Evolutionary conservation across 2,113 vertebrate species (phyloP).

Genomic region (Vicugna pacos): DNA sequence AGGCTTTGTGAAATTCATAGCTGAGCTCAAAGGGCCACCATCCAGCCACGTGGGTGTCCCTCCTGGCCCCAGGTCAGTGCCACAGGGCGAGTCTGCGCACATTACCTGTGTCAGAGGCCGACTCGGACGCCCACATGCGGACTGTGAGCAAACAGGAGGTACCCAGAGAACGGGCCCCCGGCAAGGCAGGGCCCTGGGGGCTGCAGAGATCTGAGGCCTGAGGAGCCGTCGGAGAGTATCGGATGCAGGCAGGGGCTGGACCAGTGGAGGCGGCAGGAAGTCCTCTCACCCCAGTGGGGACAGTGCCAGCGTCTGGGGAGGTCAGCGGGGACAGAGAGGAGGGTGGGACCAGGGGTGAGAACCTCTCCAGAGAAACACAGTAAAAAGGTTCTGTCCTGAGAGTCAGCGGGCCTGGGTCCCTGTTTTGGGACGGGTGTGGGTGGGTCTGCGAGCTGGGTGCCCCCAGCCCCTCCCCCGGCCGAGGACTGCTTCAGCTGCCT

Average conservation of each 20-base stretch:
- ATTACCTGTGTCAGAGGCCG: background rate
- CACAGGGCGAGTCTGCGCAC: rapidly evolving
- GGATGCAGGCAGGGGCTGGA: background rate
- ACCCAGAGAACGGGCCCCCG: background rate
- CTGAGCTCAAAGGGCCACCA: no score
- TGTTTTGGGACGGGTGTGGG: rapidly evolving
- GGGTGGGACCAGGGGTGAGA: background rate
- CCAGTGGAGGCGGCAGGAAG: no score
- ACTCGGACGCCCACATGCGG: rapidly evolving
- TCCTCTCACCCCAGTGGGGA: background rate
- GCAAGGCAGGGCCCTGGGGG: no score
- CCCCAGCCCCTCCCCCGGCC: background rate
- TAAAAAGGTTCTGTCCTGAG: background rate
- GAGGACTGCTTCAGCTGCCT: background rate
- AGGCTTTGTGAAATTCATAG: rapidly evolving
- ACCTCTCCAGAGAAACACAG: background rate
- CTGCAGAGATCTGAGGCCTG: background rate
- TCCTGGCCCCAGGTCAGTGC: rapidly evolving
- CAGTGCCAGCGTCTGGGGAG: background rate
- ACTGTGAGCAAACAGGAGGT: background rate
- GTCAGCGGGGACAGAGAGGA: background rate
- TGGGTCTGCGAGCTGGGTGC: background rate
- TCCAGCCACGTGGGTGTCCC: rapidly evolving
- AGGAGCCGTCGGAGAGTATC: background rate
- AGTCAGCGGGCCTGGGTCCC: rapidly evolving